Conservation (phyloP, 1,140 invertebrate species). For the Vanessa atalanta region DNA sequence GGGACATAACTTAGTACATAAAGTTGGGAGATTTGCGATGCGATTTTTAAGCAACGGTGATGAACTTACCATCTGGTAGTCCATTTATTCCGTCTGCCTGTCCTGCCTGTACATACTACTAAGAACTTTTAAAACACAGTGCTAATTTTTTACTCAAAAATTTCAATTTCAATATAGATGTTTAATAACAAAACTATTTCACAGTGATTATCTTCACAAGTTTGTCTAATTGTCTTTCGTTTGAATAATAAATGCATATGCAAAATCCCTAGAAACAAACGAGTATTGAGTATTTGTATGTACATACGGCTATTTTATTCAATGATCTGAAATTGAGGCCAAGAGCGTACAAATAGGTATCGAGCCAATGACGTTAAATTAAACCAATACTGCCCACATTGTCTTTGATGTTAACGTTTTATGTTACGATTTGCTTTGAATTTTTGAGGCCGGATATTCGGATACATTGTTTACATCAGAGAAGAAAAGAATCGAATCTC, state of each 20-base stretch:
- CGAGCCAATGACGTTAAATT: constrained; percentile 29
- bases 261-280: neutral
- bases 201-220: neutral
- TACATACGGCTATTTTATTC: constrained; percentile 20
- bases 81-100: too few relatives aligned
- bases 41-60: too few relatives aligned
- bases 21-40: too few relatives aligned
- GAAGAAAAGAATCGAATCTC: too few relatives aligned
- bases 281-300: constrained; percentile 7
- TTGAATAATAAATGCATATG: constrained; percentile 1
- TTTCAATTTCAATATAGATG: neutral
- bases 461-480: too few relatives aligned
- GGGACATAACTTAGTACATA: too few relatives aligned
- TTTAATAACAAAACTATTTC: constrained; percentile 5
- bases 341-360: constrained; percentile 29
- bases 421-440: too few relatives aligned
- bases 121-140: neutral
- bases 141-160: neutral
- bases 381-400: constrained; percentile 26
- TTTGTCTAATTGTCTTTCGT: neutral
- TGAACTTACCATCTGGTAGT: too few relatives aligned
- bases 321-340: constrained; percentile 35
- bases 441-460: too few relatives aligned
- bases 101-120: too few relatives aligned
- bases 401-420: neutral